phyloP scores from a whole-genome alignment of 1,140 invertebrate species.

The Ostrea edulis region DNA sequence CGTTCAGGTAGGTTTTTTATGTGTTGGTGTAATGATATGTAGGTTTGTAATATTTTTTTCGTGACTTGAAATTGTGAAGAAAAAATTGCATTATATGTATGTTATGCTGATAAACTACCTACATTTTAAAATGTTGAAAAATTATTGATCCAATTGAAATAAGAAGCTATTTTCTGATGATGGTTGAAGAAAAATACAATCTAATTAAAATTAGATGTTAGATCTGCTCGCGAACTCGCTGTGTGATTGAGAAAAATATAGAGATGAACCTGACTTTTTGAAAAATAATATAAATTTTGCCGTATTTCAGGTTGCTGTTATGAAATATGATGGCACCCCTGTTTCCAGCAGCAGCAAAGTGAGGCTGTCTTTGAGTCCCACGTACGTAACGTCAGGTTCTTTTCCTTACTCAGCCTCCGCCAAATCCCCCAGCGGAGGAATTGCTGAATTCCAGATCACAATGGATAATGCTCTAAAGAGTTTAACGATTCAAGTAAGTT shows the following conservation, averaged over 20 bases:
- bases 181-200: no score
- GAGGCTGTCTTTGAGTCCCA: not conserved
- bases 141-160: no score
- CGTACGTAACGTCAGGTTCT: conserved; percentile 18
- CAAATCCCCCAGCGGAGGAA: conserved; percentile 66
- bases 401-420: not conserved
- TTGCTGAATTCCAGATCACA: conserved; percentile 69
- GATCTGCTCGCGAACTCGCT: no score
- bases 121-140: conserved; percentile 9
- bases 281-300: no score
- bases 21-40: not conserved
- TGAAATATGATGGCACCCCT: conserved; percentile 73
- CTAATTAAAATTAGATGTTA: no score
- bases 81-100: not conserved
- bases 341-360: conserved; percentile 56
- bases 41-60: not conserved
- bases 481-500: conserved; percentile 59
- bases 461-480: conserved; percentile 47
- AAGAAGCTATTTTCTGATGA: no score
- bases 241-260: no score
- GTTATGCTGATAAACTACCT: not conserved
- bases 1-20: conserved; percentile 81
- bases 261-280: no score
- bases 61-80: not conserved
- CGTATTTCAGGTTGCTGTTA: conserved; percentile 67